A percentile compares a stretch with the other conserved stretches of the same genome.
Evolutionary conservation across 2,888 invertebrate species (phyloP).

Genomic region (Girardia tigrina): DNA sequence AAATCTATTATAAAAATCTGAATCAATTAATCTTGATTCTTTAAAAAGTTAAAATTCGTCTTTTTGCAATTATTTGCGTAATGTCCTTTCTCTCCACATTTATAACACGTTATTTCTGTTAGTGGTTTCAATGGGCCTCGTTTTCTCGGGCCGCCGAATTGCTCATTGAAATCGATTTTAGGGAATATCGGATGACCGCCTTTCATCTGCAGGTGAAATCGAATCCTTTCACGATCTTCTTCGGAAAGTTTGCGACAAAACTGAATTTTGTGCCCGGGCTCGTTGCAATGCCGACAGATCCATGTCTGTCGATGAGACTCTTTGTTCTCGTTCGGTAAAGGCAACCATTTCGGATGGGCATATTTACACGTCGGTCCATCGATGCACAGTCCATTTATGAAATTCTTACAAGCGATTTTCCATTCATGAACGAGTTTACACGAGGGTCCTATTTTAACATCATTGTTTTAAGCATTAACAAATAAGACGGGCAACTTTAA

Average conservation of each 20-base stretch:
- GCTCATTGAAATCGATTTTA: background rate
- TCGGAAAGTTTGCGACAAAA: slow-evolving; percentile 55
- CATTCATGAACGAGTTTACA: slow-evolving; percentile 89
- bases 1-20: too few species aligned
- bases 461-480: too few species aligned
- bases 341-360: slow-evolving; percentile 62
- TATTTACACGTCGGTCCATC: slow-evolving; percentile 83
- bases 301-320: background rate
- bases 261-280: slow-evolving; percentile 87
- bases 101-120: slow-evolving; percentile 14
- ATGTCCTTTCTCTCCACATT: slow-evolving; percentile 90
- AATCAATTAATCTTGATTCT: slow-evolving; percentile 30
- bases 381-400: slow-evolving; percentile 81
- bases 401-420: slow-evolving; percentile 83
- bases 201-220: background rate
- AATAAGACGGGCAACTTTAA: too few species aligned
- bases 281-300: slow-evolving; percentile 83
- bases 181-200: background rate
- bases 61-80: slow-evolving; percentile 97
- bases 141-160: background rate
- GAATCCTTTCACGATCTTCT: background rate
- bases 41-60: slow-evolving; percentile 82
- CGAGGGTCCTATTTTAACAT: slow-evolving; percentile 58
- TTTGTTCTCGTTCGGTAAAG: slow-evolving; percentile 9
- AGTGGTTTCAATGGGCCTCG: background rate